A percentile compares a stretch with the other conserved stretches of the same genome.
phyloP scores from a whole-genome alignment of 2,113 vertebrate species.

The Oreotrochilus melanogaster region DNA sequence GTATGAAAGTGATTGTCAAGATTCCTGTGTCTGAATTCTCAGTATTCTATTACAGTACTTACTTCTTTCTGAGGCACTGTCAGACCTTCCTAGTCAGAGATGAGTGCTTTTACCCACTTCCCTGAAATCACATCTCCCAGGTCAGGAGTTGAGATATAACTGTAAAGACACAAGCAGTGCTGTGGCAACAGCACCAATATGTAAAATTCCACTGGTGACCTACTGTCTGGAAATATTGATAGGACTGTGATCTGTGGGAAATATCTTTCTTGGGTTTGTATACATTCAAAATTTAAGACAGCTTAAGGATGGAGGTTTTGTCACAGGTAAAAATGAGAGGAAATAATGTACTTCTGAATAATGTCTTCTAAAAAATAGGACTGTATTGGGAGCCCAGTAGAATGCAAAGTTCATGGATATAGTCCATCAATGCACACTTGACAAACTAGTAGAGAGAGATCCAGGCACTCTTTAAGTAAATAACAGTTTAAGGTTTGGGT shows the following conservation, averaged over 20 bases:
- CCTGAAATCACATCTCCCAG: not conserved
- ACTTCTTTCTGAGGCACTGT: not conserved
- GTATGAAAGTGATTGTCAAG: not conserved
- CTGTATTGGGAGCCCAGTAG: not conserved
- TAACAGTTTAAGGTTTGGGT: not conserved
- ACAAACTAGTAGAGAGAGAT: not conserved
- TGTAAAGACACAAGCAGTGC: not conserved
- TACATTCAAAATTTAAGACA: not conserved
- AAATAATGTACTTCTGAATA: not conserved
- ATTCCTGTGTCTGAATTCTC: constrained; percentile 26
- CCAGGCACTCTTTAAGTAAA: not conserved
- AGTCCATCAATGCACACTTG: not conserved
- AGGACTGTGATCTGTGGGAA: not conserved
- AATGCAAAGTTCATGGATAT: not conserved
- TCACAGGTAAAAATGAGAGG: not conserved
- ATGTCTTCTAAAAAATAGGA: not conserved
- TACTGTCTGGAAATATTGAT: not conserved
- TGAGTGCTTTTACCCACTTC: not conserved
- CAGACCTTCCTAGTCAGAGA: not conserved
- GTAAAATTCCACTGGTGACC: not conserved
- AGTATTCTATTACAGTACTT: not conserved
- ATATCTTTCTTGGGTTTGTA: not conserved
- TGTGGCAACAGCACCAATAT: not conserved
- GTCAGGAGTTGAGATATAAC: not conserved
- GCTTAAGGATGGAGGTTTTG: not conserved